phyloP scores from a whole-genome alignment of 2,113 vertebrate species.

The Elaphurus davidianus region DNA sequence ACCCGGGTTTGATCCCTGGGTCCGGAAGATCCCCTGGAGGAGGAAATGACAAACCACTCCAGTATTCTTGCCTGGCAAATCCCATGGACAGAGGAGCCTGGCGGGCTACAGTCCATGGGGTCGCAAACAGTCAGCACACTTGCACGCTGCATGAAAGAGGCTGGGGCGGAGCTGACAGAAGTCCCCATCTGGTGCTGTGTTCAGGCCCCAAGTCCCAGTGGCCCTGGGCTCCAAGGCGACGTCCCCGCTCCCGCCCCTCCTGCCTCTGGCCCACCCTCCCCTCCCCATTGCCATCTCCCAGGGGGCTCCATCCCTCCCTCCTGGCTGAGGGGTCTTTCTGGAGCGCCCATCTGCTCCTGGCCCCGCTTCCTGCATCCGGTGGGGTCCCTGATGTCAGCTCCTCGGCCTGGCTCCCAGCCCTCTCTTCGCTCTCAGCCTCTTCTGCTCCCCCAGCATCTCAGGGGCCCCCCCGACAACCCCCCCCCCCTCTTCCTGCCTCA shows the following conservation, averaged over 20 bases:
- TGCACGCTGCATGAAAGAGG: not conserved
- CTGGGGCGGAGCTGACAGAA: rapidly evolving
- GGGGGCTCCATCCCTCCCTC: not conserved
- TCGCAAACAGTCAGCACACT: not conserved
- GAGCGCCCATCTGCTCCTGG: not conserved
- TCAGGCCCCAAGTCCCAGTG: not conserved
- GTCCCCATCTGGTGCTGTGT: not conserved
- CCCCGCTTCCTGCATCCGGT: not conserved
- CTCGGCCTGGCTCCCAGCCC: not conserved
- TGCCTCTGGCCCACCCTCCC: not conserved
- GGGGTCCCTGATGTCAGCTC: not conserved
- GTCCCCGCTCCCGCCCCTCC: not conserved
- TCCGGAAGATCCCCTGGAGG: not conserved
- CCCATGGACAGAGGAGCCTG: not conserved
- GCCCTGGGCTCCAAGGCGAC: not conserved
- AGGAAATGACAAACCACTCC: not conserved
- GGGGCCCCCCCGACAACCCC: not conserved
- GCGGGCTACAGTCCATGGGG: not conserved
- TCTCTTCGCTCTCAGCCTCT: not conserved
- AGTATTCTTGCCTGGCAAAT: not conserved
- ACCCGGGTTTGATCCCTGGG: not conserved
- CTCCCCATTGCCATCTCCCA: rapidly evolving
- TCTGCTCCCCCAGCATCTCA: not conserved
- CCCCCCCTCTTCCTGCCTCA: not conserved
- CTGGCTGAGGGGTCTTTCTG: not conserved